phyloP scores from a whole-genome alignment of 1,140 invertebrate genomes.

The Drosophila pandora region DNA sequence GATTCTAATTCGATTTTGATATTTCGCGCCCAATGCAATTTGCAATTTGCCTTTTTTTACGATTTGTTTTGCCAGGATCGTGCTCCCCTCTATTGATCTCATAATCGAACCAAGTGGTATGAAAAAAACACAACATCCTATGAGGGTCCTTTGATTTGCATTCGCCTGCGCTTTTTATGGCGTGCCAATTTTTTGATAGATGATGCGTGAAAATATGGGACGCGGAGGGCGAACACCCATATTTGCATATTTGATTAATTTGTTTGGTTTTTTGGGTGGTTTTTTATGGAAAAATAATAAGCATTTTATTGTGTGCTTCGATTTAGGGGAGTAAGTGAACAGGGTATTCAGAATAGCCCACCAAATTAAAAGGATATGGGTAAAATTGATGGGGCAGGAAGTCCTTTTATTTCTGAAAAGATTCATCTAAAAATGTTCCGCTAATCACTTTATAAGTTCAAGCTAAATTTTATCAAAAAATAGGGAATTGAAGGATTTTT shows the following conservation, averaged over 20 bases:
- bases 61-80: slow-evolving; percentile 67
- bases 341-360: slow-evolving; percentile 10
- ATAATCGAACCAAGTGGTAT: slow-evolving; percentile 63
- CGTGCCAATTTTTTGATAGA: slow-evolving; percentile 76
- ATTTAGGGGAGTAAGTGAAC: slow-evolving; percentile 5
- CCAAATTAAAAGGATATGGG: slow-evolving; percentile 9
- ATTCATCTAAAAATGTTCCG: background rate
- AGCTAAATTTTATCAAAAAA: too few relatives aligned
- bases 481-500: background rate
- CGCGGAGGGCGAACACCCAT: slow-evolving; percentile 18
- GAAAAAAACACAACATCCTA: slow-evolving; percentile 36
- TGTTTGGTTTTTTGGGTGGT: slow-evolving; percentile 75
- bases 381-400: slow-evolving; percentile 17
- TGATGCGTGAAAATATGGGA: slow-evolving; percentile 67
- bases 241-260: slow-evolving; percentile 81
- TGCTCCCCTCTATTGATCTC: slow-evolving; percentile 63
- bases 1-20: slow-evolving; percentile 67
- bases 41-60: slow-evolving; percentile 77
- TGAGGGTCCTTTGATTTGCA: slow-evolving; percentile 62
- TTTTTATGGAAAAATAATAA: slow-evolving; percentile 81
- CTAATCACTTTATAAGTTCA: too few relatives aligned
- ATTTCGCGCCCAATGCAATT: slow-evolving; percentile 65
- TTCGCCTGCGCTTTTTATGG: slow-evolving; percentile 60
- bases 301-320: slow-evolving; percentile 53
- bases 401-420: background rate